Evolutionary conservation across 2,888 invertebrate species (phyloP), one percentile per base, ranked within the genome.

Genomic region (Atrina japonica): DNA sequence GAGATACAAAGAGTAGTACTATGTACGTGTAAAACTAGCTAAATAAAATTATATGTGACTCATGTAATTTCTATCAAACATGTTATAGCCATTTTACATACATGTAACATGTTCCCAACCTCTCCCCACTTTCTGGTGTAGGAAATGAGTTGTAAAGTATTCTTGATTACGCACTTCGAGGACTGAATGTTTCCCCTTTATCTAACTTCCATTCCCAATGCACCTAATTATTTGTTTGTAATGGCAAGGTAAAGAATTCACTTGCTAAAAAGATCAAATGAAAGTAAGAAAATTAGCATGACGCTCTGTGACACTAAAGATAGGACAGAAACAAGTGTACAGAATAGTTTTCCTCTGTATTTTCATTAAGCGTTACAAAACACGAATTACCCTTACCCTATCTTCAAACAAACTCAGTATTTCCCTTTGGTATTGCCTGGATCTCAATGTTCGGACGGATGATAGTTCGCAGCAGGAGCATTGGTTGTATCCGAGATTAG

Each of bases 211-310:
- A 35, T 11, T 35, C 35, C 35, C 35, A 35, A 35, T 35, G 35
- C 35, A 35, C 35, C 35, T n/a, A 27, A n/a, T 40, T 40, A 35
- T 35, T 16, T 40, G 40, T 35, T n/a, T 56, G 23, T 56, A 40
- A 25, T 41, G 23, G 40, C 30, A 35, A 56, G 56, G 40, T 40
- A n/a, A 40, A 35, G 40, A 56, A 35, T 56, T 56, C 56, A 18
- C 21, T 41, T 56, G 40, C 23, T 40, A 18, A 25, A 56, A 29
- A 56, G 56, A 56, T 56, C 56, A 56, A 56, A 56, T 56, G 40
- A 23, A 35, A 56, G 40, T 40, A 40, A 56, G 40, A 56, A 56
- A 56, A 56, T 56, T 56, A 56, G 56, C 56, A 56, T 56, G 56
- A 56, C 56, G 56, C 56, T 18, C 35, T 40, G 23, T 40, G 56